Percentiles rank a stretch among this genome's conserved stretches.
Conservation (phyloP, 2,797 vertebrate genomes). For the Apogon talboti region DNA sequence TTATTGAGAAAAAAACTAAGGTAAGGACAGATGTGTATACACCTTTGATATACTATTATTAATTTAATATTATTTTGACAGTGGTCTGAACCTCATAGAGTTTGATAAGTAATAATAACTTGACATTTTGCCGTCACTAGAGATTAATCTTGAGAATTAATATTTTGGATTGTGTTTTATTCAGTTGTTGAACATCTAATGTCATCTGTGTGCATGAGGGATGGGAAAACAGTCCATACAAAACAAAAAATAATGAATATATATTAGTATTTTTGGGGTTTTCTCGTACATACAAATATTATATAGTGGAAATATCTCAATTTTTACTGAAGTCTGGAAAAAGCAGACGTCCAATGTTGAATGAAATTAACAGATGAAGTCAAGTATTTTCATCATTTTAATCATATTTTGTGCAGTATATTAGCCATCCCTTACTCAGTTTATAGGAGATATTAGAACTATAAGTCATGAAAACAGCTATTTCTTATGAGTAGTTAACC, state of each 20-base stretch:
- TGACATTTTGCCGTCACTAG: background rate
- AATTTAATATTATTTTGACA: background rate
- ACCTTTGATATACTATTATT: background rate
- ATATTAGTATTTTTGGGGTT: no score
- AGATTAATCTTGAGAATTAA: background rate
- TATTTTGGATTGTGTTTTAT: background rate
- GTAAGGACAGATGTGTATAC: constrained; percentile 41
- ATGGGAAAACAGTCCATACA: background rate
- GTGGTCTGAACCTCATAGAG: background rate
- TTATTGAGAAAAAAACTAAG: constrained; percentile 33
- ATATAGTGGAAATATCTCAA: background rate
- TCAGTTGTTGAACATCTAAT: background rate
- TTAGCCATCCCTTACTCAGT: no score
- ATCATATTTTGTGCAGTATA: no score
- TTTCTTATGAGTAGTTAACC: no score
- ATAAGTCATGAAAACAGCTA: no score
- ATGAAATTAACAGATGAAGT: no score
- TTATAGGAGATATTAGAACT: no score
- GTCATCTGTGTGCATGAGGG: background rate
- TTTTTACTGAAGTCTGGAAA: background rate
- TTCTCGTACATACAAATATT: background rate
- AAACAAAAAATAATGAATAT: background rate
- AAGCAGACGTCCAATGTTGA: background rate
- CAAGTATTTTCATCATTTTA: background rate
- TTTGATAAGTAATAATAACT: background rate